A percentile compares a stretch with the other conserved stretches of the same genome.
Conservation (phyloP, 2,113 vertebrate genomes). For the Lutjanus erythropterus region DNA sequence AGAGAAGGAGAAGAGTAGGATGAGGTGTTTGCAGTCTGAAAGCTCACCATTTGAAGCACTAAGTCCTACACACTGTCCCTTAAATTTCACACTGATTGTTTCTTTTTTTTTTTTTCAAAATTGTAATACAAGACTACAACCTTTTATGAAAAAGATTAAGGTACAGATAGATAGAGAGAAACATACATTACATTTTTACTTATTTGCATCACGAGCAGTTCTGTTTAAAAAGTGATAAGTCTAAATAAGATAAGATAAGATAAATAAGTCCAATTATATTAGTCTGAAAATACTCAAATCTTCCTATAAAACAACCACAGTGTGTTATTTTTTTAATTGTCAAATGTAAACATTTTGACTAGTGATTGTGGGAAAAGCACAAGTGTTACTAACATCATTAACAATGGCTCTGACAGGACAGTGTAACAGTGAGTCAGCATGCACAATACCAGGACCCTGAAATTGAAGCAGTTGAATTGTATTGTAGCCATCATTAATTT, state of each 20-base stretch:
- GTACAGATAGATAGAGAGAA: background rate
- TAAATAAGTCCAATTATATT: background rate
- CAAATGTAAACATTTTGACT: background rate
- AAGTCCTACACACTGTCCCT: no score
- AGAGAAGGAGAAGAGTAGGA: no score
- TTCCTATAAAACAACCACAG: background rate
- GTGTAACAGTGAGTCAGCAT: background rate
- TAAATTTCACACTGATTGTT: no score
- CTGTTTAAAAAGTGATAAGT: no score
- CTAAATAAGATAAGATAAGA: no score
- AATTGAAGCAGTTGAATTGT: background rate
- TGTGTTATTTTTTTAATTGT: background rate
- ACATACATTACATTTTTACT: background rate
- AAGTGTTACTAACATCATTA: no score
- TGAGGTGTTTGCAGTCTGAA: no score
- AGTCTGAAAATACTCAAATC: background rate
- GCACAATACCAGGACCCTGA: background rate
- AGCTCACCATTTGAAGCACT: no score
- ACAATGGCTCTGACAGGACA: background rate
- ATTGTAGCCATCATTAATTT: background rate
- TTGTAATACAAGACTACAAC: background rate
- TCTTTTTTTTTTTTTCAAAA: no score
- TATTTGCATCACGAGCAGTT: background rate
- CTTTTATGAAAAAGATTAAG: background rate
- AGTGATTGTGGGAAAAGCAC: no score